These are phyloP conservation scores for Drosophila pullipes DNA, from an alignment of 2,888 invertebrate genomes.

Conservation along the genomic window DNA sequence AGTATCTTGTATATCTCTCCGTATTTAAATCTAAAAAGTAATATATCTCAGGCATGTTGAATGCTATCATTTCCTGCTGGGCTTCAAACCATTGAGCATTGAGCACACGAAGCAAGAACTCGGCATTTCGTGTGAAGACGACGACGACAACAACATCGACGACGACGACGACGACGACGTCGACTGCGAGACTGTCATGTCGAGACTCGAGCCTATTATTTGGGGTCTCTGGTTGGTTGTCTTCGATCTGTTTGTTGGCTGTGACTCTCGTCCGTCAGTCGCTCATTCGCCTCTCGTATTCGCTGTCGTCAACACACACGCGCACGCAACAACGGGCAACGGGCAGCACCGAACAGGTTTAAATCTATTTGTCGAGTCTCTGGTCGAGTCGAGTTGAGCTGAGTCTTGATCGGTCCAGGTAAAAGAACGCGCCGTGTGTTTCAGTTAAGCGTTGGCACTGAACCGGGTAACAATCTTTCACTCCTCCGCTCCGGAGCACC, in stretches of 20 bases:
- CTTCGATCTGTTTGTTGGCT: slow-evolving; percentile 56
- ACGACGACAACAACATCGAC: slow-evolving; percentile 19
- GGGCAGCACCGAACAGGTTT: slow-evolving; percentile 59
- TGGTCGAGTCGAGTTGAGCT: slow-evolving; percentile 37
- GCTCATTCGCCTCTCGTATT: slow-evolving; percentile 79
- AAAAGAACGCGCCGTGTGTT: slow-evolving; percentile 83
- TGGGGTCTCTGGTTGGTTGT: slow-evolving; percentile 60
- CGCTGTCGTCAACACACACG: slow-evolving; percentile 80
- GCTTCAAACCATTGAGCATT: slow-evolving; percentile 17
- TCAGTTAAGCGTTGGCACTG: slow-evolving; percentile 86
- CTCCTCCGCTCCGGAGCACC: slow-evolving; percentile 66
- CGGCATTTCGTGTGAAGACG: slow-evolving; percentile 35
- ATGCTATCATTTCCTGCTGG: slow-evolving; percentile 25
- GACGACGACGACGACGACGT: slow-evolving; percentile 22
- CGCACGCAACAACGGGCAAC: slow-evolving; percentile 47
- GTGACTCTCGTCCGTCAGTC: slow-evolving; percentile 62
- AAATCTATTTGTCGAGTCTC: slow-evolving; percentile 46
- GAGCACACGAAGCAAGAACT: slow-evolving; percentile 32
- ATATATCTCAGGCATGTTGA: neutral
- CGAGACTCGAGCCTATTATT: slow-evolving; percentile 52
- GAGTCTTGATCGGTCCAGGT: slow-evolving; percentile 58
- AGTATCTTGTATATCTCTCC: neutral
- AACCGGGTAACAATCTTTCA: slow-evolving; percentile 85
- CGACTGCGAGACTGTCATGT: slow-evolving; percentile 46
- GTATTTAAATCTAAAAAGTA: neutral